Evolutionary conservation across 2,888 invertebrate species (phyloP).

Genomic region (Oscheius sp.): DNA sequence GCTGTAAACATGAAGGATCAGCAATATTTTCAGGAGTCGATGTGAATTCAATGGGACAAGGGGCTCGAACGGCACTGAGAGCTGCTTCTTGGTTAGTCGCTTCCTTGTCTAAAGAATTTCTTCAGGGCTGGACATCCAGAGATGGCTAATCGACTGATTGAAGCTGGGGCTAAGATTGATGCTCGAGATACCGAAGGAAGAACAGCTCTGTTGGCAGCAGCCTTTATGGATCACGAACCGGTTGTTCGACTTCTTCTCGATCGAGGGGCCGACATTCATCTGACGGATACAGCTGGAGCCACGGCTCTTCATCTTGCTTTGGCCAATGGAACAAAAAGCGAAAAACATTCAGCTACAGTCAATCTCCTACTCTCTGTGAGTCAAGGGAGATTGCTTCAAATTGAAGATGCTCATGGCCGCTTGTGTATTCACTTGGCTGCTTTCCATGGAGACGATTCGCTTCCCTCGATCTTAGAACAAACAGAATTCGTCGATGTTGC

Average conservation of each 20-base stretch:
- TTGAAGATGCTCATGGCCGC: slow-evolving; percentile 55
- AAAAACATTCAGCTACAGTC: slow-evolving; percentile 44
- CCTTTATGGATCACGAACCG: slow-evolving; percentile 54
- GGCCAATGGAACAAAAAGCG: slow-evolving; percentile 48
- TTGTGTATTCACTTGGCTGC: slow-evolving; percentile 54
- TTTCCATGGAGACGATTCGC: slow-evolving; percentile 76
- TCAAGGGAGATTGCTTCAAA: not conserved
- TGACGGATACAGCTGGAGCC: slow-evolving; percentile 50
- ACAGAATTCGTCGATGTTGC: slow-evolving; percentile 31
- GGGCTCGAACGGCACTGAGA: slow-evolving; percentile 55
- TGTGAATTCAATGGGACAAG: slow-evolving; percentile 55
- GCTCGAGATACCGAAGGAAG: slow-evolving; percentile 48
- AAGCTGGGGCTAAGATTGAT: slow-evolving; percentile 48
- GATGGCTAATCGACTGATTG: slow-evolving; percentile 45
- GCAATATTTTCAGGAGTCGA: slow-evolving; percentile 31
- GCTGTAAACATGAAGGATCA: slow-evolving; percentile 11
- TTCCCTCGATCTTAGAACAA: slow-evolving; percentile 39
- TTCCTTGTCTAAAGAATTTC: not conserved
- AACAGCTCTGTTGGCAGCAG: slow-evolving; percentile 56
- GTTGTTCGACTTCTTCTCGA: slow-evolving; percentile 49
- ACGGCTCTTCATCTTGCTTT: slow-evolving; percentile 55
- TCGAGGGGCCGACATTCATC: slow-evolving; percentile 39
- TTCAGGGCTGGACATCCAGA: slow-evolving; percentile 48
- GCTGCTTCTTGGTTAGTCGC: slow-evolving; percentile 52
- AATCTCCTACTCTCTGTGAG: slow-evolving; percentile 31